Percentiles rank a stretch among this genome's conserved stretches.
These are phyloP conservation scores for Saccostrea glomerata DNA, from an alignment of 1,140 invertebrate genomes.

Conservation along the genomic window DNA sequence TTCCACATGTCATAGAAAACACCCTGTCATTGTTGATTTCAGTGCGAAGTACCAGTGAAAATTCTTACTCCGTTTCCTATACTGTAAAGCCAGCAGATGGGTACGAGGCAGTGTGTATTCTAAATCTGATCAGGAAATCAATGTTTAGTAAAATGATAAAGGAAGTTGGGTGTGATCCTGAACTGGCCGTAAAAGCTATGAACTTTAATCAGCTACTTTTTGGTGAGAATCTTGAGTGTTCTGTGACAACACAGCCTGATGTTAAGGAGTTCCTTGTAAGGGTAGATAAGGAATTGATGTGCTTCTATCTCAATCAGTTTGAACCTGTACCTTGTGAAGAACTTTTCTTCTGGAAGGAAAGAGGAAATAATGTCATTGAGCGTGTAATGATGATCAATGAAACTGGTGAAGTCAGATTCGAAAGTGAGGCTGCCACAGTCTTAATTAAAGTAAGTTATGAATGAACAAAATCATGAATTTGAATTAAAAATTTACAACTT, in stretches of 20 bases:
- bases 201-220: not conserved
- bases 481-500: too few species aligned
- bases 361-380: not conserved
- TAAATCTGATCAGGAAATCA: slow-evolving; percentile 8
- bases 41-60: not conserved
- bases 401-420: not conserved
- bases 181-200: not conserved
- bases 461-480: too few species aligned
- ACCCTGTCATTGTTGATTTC: not conserved
- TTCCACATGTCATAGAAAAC: not conserved
- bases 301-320: not conserved
- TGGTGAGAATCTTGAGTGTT: not conserved
- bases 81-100: not conserved
- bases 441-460: not conserved
- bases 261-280: not conserved
- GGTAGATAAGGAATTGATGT: slow-evolving; percentile 3
- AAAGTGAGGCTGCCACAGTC: not conserved
- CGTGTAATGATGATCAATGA: not conserved
- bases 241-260: not conserved
- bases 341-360: slow-evolving; percentile 28
- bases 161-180: not conserved
- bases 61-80: not conserved
- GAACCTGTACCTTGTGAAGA: not conserved
- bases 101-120: not conserved
- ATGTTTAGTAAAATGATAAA: not conserved